These are phyloP conservation scores for Polypedilum pembai DNA, from an alignment of 1,140 invertebrate species.

Conservation along the genomic window DNA sequence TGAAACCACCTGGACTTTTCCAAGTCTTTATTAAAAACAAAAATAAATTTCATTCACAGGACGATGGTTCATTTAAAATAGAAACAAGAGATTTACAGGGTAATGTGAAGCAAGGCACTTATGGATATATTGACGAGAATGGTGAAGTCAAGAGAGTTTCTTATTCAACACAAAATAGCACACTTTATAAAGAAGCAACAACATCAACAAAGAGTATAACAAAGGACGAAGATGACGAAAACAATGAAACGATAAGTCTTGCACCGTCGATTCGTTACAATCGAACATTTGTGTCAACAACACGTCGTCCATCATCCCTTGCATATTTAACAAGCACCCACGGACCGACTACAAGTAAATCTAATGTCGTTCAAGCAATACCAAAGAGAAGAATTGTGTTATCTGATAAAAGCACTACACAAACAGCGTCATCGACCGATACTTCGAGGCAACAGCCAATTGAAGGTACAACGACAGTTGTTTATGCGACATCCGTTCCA, in stretches of 20 bases:
- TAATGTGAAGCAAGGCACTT: conserved; percentile 71
- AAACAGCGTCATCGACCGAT: conserved; percentile 36
- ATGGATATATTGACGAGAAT: conserved; percentile 72
- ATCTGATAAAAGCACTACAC: conserved; percentile 33
- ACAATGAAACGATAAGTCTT: conserved; percentile 38
- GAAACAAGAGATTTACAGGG: conserved; percentile 73
- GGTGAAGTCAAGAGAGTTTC: conserved; percentile 78
- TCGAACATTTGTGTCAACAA: conserved; percentile 44
- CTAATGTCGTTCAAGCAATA: conserved; percentile 54
- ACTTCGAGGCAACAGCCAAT: conserved; percentile 34
- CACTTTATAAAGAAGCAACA: conserved; percentile 44
- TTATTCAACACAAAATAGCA: conserved; percentile 56
- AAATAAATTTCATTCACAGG: conserved; percentile 38
- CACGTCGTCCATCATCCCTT: conserved; percentile 44
- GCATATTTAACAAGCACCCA: conserved; percentile 44
- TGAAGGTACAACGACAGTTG: conserved; percentile 32
- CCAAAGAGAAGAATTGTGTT: conserved; percentile 46
- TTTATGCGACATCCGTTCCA: conserved; percentile 37
- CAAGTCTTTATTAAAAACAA: too few species aligned
- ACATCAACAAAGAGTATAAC: conserved; percentile 43
- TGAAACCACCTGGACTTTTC: too few species aligned
- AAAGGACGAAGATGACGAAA: conserved; percentile 37
- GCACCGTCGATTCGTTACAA: conserved; percentile 44
- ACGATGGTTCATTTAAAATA: conserved; percentile 75
- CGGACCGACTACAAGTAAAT: conserved; percentile 44